Evolutionary conservation across 2,113 vertebrate genomes (phyloP), one percentile per base, ranked within the genome.

Genomic region (Salvelinus fontinalis): DNA sequence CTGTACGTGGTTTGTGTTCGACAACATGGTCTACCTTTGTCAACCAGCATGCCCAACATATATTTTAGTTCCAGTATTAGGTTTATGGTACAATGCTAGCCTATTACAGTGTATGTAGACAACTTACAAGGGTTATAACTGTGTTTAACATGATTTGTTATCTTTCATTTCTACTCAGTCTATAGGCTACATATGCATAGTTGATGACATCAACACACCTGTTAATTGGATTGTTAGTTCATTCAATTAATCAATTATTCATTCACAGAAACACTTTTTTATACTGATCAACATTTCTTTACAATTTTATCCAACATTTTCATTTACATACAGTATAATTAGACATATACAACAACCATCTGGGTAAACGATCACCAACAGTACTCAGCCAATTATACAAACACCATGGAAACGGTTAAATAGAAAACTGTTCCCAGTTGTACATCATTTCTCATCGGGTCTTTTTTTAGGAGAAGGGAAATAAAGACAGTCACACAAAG

Each of bases 261-360:
- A 29, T 67, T 67, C 26, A 16, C 26, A 29, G 24, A 67, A 27
- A 27, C 22, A 67, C 1, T n/a, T 26, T 66, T 66, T 67, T 67
- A 27, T 48, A 12, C 26, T 70, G n/a, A 26, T 70, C 8, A 49
- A 70, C 12, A 44, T 70, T 49, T 51, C 44, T 22, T 70, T 22
- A 16, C 68, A 70, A 70, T 9, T 49, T 44, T 49, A 18, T 48
- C 68, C 20, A 70, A 70, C 8, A 0, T 48, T 70, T 70, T 49
- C 9, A 48, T 70, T 13, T 70, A 70, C 68, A 70, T 70, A 26
- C 4, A 62, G 51, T 54, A 54, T 54, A 44, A 44, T 44, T 44
- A 31, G 12, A 70, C 39, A 51, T 49, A 24, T 70, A 70, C 44
- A 49, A 70, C 68, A 49, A 24, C 39, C 44, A 70, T 70, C 44